Base-by-base conservation (phyloP, 35 echinoderm and acorn worm genomes). In the Apostichopus japonicus region DNA sequence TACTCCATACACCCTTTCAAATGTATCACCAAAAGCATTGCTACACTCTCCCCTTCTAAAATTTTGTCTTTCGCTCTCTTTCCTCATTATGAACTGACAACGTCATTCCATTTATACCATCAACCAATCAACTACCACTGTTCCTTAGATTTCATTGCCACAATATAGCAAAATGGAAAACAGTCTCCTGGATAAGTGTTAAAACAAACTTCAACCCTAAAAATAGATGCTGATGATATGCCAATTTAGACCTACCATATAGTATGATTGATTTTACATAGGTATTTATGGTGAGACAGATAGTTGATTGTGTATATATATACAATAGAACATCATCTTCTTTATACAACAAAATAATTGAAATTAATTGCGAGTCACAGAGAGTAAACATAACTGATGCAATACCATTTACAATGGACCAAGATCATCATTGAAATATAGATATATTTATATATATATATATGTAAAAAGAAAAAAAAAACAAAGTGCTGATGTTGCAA, bases 281-380 rank as follows among this genome's bases (percentile, higher is more conserved):
- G 6, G 71, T 73, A 73, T 73, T 73, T 73, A 73, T 73, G 71
- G 71, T 23, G n/a, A 73, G 15, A 73, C 71, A 73, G 15, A 73
- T 73, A 73, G 15, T 73, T 73, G 17, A 13, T 73, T 17, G 71
- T 73, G 27, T 33, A 33, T 33, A 33, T 33, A 73, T 73, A 73
- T 73, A 73, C 71, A 73, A 73, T 73, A 73, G n/a, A 73, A 73
- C 71, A 73, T 23, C 6, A 59, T 59, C 11, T 59, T 84, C 54
- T 84, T 57, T 84, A 57, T 84, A 84, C 54, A 84, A 84, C 81
- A 84, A 58, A 84, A 56, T 54, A 58, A 84, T 7, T 84, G 21
- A 55, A 84, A 57, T 84, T 84, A 22, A 57, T 57, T 84, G 15
- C 81, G 27, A 84, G 54, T 58, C 53, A 84, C 53, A 84, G 56